phyloP scores from a whole-genome alignment of 2,888 invertebrate genomes.

The Sericinus montela region DNA sequence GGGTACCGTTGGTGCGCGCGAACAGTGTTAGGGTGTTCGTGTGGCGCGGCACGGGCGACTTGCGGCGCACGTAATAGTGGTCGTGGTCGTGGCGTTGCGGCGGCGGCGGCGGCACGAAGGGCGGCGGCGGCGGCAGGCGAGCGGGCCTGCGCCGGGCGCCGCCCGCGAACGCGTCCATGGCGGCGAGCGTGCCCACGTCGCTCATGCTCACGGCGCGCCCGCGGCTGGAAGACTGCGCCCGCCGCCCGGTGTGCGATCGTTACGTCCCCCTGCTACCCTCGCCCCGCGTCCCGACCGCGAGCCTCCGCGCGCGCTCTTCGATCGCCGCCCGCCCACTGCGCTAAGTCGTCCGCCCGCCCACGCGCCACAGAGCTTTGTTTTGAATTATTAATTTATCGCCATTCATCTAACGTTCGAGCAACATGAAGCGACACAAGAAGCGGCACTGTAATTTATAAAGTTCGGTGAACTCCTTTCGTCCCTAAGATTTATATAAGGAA shows the following conservation, averaged over 20 bases:
- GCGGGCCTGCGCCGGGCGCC: conserved; percentile 71
- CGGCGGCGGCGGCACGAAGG: conserved; percentile 71
- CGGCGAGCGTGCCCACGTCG: conserved; percentile 78
- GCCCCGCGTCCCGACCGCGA: conserved; percentile 67
- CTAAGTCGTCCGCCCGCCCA: conserved; percentile 62
- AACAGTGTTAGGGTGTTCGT: conserved; percentile 67
- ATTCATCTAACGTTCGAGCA: conserved; percentile 61
- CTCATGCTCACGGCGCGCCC: conserved; percentile 75
- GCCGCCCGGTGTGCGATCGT: conserved; percentile 43
- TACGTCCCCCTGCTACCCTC: conserved; percentile 41
- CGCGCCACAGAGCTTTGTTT: conserved; percentile 67
- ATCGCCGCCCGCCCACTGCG: conserved; percentile 28
- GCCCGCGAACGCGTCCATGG: conserved; percentile 76
- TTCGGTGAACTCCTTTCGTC: conserved; percentile 38
- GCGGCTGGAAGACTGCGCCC: conserved; percentile 73
- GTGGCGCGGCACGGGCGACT: conserved; percentile 69
- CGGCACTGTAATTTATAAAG: conserved; percentile 38
- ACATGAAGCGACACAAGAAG: conserved; percentile 47
- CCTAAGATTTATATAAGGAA: conserved; percentile 6
- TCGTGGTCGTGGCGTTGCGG: conserved; percentile 69
- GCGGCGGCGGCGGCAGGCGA: conserved; percentile 72
- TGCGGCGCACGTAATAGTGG: conserved; percentile 74
- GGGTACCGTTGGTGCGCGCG: conserved; percentile 68
- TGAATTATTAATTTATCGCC: conserved; percentile 75
- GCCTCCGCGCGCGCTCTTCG: conserved; percentile 46